Percentiles rank a stretch among this genome's conserved stretches.
Evolutionary conservation across 2,888 invertebrate genomes (phyloP).

Genomic region (Platycheirus albimanus): DNA sequence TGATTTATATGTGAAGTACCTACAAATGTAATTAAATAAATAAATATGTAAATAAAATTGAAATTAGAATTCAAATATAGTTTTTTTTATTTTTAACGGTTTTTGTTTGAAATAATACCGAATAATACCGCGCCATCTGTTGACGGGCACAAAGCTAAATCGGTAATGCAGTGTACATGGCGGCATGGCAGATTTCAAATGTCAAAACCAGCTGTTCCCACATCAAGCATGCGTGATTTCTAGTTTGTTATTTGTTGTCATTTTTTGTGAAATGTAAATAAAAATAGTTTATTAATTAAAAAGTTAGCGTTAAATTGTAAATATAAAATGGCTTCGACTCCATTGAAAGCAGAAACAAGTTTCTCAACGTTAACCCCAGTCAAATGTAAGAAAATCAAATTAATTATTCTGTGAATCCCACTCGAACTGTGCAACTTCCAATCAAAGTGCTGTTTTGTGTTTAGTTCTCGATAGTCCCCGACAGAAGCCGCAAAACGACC

Average conservation of each 20-base stretch:
- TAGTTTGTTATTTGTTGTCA: not conserved
- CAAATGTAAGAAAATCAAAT: conserved; percentile 48
- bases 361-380: conserved; percentile 48
- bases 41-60: no score
- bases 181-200: not conserved
- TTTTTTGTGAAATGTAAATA: conserved; percentile 11
- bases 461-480: conserved; percentile 78
- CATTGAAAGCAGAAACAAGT: conserved; percentile 32
- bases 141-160: not conserved
- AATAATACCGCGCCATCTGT: conserved; percentile 36
- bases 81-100: not conserved
- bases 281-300: not conserved
- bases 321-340: conserved; percentile 47
- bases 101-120: not conserved
- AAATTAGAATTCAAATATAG: no score
- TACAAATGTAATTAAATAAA: no score
- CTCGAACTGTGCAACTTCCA: not conserved
- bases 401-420: no score
- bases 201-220: conserved; percentile 51
- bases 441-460: not conserved
- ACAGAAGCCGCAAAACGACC: conserved; percentile 57
- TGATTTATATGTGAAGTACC: no score
- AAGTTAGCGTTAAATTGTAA: not conserved
- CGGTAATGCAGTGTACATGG: conserved; percentile 15
- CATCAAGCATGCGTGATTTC: not conserved